These are phyloP conservation scores for Tragelaphus scriptus DNA, from an alignment of 2,113 vertebrate genomes.

Conservation along the genomic window DNA sequence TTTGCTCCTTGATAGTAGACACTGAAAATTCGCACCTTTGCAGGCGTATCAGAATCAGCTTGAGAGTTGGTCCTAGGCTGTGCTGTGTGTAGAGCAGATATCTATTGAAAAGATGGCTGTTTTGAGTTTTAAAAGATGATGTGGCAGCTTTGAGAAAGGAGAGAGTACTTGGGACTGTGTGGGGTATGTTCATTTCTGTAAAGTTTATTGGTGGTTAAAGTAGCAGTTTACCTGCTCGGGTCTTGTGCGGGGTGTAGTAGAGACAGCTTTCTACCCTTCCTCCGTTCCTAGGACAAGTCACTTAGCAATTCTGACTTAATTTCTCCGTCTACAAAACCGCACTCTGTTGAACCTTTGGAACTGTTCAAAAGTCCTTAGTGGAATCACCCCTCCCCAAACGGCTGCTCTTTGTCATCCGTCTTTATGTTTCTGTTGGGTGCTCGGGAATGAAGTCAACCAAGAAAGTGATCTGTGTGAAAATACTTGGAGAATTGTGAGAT, in stretches of 20 bases:
- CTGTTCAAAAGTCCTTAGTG: neutral
- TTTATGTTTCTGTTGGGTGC: neutral
- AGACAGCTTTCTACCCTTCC: neutral
- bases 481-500: conserved; percentile 10
- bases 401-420: neutral
- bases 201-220: neutral
- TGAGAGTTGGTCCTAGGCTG: neutral
- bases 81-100: neutral
- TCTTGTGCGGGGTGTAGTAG: neutral
- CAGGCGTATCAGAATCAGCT: neutral
- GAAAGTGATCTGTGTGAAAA: neutral
- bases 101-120: neutral
- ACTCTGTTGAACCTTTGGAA: neutral
- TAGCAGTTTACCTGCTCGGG: neutral
- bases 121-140: neutral
- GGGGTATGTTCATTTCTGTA: neutral
- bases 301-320: neutral
- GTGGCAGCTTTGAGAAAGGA: neutral
- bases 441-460: neutral
- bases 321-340: neutral
- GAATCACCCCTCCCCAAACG: neutral
- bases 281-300: neutral
- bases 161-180: neutral
- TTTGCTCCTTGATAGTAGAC: neutral
- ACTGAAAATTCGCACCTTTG: neutral